Conservation (phyloP, 2,888 invertebrate genomes). For the Trichacis sp. region DNA sequence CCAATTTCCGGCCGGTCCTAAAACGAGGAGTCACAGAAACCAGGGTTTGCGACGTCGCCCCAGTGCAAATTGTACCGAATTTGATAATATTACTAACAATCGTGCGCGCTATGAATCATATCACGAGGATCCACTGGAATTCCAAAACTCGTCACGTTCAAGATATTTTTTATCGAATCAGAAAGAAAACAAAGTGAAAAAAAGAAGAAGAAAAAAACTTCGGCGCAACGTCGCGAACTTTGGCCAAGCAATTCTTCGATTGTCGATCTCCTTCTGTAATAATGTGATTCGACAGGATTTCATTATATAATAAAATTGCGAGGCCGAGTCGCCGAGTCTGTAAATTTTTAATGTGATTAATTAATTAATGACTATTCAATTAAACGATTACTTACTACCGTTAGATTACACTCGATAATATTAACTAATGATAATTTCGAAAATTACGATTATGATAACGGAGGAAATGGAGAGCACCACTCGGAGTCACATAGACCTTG, state of each 20-base stretch:
- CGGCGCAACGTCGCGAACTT: constrained; percentile 1
- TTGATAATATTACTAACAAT: no score
- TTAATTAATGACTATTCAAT: constrained; percentile 36
- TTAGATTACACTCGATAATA: constrained; percentile 34
- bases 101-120: no score
- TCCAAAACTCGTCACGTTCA: no score
- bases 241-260: background rate
- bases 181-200: no score
- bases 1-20: constrained; percentile 5
- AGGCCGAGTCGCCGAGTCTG: constrained; percentile 34
- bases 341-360: constrained; percentile 49
- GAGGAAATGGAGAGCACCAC: constrained; percentile 19
- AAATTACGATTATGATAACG: constrained; percentile 10
- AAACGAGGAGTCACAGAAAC: background rate
- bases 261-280: no score
- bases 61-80: background rate
- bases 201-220: no score
- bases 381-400: constrained; percentile 18
- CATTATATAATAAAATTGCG: background rate
- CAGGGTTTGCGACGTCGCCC: constrained; percentile 5
- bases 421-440: constrained; percentile 13
- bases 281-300: background rate
- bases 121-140: no score
- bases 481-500: constrained; percentile 18
- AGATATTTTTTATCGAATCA: no score